Conservation (phyloP, 2,113 vertebrate genomes). For the Pionites leucogaster region DNA sequence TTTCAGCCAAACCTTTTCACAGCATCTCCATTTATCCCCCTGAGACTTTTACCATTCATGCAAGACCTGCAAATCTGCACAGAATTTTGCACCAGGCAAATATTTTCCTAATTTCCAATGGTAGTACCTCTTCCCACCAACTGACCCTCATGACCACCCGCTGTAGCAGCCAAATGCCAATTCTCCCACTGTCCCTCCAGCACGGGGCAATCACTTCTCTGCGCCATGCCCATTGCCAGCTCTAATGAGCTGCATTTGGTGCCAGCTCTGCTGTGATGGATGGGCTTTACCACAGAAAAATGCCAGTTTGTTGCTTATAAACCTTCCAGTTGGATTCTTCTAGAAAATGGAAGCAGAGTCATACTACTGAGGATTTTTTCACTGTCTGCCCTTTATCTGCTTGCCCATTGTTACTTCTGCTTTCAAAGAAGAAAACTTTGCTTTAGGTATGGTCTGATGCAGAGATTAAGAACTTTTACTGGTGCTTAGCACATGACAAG, state of each 20-base stretch:
- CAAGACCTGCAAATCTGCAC: not conserved
- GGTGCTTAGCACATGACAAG: not conserved
- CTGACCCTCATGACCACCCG: accelerated
- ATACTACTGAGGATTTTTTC: not conserved
- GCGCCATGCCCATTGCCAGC: not conserved
- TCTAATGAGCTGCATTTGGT: not conserved
- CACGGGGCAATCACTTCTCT: not conserved
- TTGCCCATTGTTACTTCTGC: not conserved
- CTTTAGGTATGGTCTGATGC: not conserved
- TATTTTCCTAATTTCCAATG: not conserved
- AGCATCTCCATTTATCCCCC: not conserved
- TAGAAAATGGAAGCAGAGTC: not conserved
- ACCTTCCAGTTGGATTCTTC: not conserved
- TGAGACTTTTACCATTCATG: not conserved
- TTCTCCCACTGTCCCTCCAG: not conserved
- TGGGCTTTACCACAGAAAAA: not conserved
- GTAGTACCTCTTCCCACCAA: accelerated
- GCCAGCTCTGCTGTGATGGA: not conserved
- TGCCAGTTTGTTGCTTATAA: accelerated
- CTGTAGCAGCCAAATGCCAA: accelerated
- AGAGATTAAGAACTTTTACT: not conserved
- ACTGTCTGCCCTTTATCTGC: not conserved
- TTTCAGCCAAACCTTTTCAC: not conserved
- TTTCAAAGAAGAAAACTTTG: not conserved
- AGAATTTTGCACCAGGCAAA: not conserved